A percentile compares a stretch with the other conserved stretches of the same genome.
Evolutionary conservation across 35 echinoderm and acorn worm species (phyloP).

Genomic region (Anneissia japonica): DNA sequence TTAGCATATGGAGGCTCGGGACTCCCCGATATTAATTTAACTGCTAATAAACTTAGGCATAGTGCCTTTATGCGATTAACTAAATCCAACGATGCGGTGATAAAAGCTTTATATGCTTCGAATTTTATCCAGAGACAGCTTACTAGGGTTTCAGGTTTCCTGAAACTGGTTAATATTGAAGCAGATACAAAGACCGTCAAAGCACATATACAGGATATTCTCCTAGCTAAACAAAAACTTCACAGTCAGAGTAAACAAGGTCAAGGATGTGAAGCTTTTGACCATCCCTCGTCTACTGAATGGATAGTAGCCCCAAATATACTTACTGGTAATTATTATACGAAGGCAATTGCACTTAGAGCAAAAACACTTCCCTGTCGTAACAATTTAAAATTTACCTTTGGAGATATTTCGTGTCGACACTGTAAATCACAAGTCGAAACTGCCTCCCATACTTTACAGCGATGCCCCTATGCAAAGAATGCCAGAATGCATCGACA

Average conservation of each 20-base stretch:
- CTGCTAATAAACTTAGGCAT: no score
- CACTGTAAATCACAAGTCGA: no score
- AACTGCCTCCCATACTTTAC: no score
- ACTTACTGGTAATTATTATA: not conserved
- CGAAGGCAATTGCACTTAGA: not conserved
- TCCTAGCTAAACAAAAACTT: not conserved
- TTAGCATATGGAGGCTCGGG: no score
- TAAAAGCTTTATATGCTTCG: not conserved
- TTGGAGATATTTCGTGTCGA: no score
- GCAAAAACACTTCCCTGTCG: no score
- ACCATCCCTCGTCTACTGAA: not conserved
- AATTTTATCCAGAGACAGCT: not conserved
- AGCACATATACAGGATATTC: not conserved
- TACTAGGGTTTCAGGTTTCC: not conserved
- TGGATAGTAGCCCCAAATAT: not conserved
- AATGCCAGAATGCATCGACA: no score
- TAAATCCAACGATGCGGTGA: not conserved
- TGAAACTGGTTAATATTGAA: not conserved
- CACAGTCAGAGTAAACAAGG: not conserved
- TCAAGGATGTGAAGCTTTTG: not conserved
- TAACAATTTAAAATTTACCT: no score
- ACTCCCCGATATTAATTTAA: no score
- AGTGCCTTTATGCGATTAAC: no score
- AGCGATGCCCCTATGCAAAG: no score
- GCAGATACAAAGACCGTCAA: not conserved